Evolutionary conservation across 2,888 invertebrate species (phyloP), one percentile per base, ranked within the genome.

Genomic region (Oeneis ivallda): DNA sequence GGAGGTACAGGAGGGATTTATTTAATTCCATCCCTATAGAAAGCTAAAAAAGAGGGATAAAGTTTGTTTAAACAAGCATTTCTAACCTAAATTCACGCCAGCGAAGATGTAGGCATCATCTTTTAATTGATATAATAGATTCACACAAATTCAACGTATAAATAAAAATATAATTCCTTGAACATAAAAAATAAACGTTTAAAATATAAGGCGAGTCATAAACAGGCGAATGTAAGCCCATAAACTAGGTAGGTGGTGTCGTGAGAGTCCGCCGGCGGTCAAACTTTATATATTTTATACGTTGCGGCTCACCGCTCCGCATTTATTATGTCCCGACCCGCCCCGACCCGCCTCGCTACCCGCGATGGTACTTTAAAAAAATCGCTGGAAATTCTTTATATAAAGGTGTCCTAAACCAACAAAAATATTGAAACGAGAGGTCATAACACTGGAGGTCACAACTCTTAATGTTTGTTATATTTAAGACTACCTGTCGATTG

Each of bases 261-360:
- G 78, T 80, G 82, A 79, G 74, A 77, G 81, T 80, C 83, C 81
- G 80, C 71, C 73, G 76, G 78, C 86, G 88, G 87, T 86, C 89
- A 88, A 89, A 89, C 87, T 89, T 89, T 88, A 89, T 89, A 87
- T 86, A 87, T 88, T 88, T 89, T 87, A 88, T 83, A 81, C 84
- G 85, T 86, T 81, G 79, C 78, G 80, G 80, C 80, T 75, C 82
- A 81, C 81, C 84, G 71, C 74, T 70, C 74, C 84, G 81, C 86
- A 85, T 86, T 87, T 89, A 86, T 89, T 87, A 86, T 83, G 77
- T 77, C 57, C 63, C 68, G 56, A 19, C 79, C 62, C 64, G 61
- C 63, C 79, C 53, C 47, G 58, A 26, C 26, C 26, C 26, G 26
- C 26, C 26, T 26, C 56, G 78, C 61, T 58, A 11, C 66, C 66